Conservation (phyloP, 2,888 invertebrate genomes). For the Drosophila antonietae region DNA sequence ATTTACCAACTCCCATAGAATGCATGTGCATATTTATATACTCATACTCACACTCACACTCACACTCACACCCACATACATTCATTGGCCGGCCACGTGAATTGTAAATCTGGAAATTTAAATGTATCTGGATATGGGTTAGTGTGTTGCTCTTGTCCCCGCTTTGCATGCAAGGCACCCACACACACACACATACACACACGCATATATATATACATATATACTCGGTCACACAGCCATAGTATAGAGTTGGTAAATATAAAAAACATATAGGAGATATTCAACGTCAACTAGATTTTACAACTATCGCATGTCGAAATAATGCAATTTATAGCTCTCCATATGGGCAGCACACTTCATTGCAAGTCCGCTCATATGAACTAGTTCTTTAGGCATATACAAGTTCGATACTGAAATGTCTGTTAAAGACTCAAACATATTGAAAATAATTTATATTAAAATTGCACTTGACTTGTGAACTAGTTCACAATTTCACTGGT, state of each 20-base stretch:
- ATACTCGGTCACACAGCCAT: neutral
- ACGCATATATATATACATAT: neutral
- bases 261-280: slow-evolving; percentile 23
- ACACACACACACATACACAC: too few species aligned
- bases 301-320: slow-evolving; percentile 43
- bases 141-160: slow-evolving; percentile 34
- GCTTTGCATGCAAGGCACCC: slow-evolving; percentile 36
- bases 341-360: slow-evolving; percentile 13
- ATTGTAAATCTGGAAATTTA: slow-evolving; percentile 16
- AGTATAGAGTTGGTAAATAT: slow-evolving; percentile 17
- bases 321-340: slow-evolving; percentile 30
- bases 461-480: neutral
- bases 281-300: slow-evolving; percentile 34
- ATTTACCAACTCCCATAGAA: slow-evolving; percentile 41
- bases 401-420: neutral
- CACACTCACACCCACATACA: neutral
- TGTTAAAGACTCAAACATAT: neutral
- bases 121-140: slow-evolving; percentile 50
- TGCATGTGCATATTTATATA: slow-evolving; percentile 57
- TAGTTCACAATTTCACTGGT: neutral
- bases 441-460: neutral
- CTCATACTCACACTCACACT: neutral
- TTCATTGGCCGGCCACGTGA: slow-evolving; percentile 51
- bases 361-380: slow-evolving; percentile 6
- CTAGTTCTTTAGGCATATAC: neutral